Evolutionary conservation across 2,113 vertebrate genomes (phyloP).

Genomic region (Syrmaticus mikado): DNA sequence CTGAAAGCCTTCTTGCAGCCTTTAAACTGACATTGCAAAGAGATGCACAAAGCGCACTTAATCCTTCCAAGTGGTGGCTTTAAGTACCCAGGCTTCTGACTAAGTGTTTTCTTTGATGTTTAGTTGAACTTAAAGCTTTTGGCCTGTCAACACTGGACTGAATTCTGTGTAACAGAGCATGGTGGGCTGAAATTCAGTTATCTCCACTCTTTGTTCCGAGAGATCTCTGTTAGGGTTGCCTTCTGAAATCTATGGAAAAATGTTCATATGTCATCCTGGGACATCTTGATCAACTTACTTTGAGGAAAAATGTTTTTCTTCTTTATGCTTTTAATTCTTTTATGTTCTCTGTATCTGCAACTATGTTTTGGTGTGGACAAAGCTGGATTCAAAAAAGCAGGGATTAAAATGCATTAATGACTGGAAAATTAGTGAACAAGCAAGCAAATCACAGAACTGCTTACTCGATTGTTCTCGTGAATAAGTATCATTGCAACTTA

Average conservation of each 20-base stretch:
- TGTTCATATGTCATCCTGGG: not conserved
- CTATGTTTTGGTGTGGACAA: not conserved
- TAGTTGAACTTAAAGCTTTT: not conserved
- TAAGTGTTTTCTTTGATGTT: not conserved
- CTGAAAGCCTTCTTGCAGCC: not conserved
- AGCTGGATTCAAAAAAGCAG: not conserved
- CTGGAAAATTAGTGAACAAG: not conserved
- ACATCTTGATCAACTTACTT: not conserved
- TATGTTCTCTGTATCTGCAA: not conserved
- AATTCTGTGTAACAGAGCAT: not conserved
- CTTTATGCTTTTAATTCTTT: not conserved
- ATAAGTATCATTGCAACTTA: not conserved
- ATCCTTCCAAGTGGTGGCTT: not conserved
- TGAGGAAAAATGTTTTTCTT: not conserved
- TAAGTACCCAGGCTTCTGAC: not conserved
- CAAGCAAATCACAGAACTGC: not conserved
- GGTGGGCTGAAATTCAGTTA: rapidly evolving
- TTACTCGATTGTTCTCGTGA: not conserved
- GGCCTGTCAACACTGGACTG: not conserved
- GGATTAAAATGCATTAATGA: not conserved
- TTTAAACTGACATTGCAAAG: not conserved
- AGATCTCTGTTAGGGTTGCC: rapidly evolving
- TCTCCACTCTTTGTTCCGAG: not conserved
- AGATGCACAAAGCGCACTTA: constrained; percentile 9
- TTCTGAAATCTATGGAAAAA: not conserved